Conservation (phyloP, 92 coral and sea anemone genomes). For the Diadumene lineata region DNA sequence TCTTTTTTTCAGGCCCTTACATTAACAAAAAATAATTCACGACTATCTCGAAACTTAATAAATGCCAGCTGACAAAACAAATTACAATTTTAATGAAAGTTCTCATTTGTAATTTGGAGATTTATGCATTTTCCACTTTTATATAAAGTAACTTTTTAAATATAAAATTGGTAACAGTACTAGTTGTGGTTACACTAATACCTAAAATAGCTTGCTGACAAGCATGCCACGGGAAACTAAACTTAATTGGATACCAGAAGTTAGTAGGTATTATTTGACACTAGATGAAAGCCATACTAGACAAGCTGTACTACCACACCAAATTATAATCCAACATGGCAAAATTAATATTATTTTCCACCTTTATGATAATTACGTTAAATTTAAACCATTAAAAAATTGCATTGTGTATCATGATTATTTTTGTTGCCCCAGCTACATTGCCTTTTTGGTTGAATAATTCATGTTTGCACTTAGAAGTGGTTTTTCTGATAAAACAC, state of each 20-base stretch:
- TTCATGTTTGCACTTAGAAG: background rate
- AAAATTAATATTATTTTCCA: background rate
- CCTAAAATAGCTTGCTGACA: conserved; percentile 11
- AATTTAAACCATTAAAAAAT: background rate
- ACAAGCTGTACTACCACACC: background rate
- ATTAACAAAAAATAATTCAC: background rate
- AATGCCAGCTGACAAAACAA: background rate
- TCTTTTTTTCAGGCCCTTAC: background rate
- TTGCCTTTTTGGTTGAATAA: too few species aligned
- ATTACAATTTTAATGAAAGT: background rate
- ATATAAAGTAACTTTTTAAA: background rate
- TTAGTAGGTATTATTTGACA: conserved; percentile 5
- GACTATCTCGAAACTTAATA: background rate
- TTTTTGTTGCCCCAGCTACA: background rate
- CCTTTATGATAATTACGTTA: background rate
- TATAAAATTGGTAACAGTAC: background rate
- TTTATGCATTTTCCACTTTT: background rate
- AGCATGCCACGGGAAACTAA: background rate
- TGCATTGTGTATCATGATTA: background rate
- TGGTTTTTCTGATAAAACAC: too few species aligned
- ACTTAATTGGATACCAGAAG: background rate
- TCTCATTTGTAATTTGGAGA: too few species aligned
- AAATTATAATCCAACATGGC: background rate
- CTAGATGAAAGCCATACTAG: background rate
- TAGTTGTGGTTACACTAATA: background rate